A percentile compares a stretch with the other conserved stretches of the same genome.
Conservation (phyloP, 2,888 invertebrate species). For the Agriopis aurantiaria region DNA sequence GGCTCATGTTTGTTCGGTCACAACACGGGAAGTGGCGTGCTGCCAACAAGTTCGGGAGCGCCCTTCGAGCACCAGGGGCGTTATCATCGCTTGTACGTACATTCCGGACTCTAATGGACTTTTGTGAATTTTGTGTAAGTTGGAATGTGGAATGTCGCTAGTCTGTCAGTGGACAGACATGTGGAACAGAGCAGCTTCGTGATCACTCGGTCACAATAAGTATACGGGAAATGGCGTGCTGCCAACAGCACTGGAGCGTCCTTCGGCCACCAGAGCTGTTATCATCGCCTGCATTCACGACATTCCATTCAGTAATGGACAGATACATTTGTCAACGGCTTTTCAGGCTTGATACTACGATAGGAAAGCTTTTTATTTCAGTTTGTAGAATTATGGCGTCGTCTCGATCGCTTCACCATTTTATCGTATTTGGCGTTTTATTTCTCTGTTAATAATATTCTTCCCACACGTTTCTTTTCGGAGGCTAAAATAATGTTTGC, state of each 20-base stretch:
- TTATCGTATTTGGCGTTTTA: neutral
- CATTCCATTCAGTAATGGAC: constrained; percentile 15
- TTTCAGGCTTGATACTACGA: neutral
- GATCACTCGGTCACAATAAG: constrained; percentile 4
- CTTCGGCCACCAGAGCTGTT: constrained; percentile 22
- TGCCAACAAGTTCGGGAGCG: constrained; percentile 66
- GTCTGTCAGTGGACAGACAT: constrained; percentile 20
- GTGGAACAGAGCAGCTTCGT: constrained; percentile 2
- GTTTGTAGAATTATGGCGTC: too few relatives aligned
- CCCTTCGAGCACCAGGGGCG: constrained; percentile 56
- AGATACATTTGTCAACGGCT: constrained; percentile 35
- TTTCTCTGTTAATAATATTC: constrained; percentile 7
- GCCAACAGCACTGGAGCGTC: constrained; percentile 18
- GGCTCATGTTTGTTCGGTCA: constrained; percentile 41
- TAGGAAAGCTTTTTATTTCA: neutral
- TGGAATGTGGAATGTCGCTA: constrained; percentile 17
- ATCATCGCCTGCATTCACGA: constrained; percentile 14
- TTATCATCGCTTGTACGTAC: constrained; percentile 60
- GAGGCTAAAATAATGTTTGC: constrained; percentile 27
- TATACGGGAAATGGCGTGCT: constrained; percentile 19
- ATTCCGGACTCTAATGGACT: constrained; percentile 56
- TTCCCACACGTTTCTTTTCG: constrained; percentile 33
- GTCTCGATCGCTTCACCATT: neutral
- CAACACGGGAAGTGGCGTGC: constrained; percentile 65
- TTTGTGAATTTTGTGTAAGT: constrained; percentile 32